Conservation (phyloP, 2,888 invertebrate species). For the Sympetrum striolatum region DNA sequence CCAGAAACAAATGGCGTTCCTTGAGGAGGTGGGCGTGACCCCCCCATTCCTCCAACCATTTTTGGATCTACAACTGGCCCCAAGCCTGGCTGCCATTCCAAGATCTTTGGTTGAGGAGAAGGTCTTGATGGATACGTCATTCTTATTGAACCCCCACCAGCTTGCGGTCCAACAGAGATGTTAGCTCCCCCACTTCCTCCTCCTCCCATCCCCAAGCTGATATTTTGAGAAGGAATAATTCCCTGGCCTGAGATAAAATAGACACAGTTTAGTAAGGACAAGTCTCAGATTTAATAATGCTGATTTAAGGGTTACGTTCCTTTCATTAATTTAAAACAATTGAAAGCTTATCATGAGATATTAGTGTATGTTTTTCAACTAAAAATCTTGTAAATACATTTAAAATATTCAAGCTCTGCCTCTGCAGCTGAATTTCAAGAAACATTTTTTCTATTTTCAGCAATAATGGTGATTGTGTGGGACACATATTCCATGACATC, state of each 20-base stretch:
- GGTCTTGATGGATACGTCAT: slow-evolving; percentile 48
- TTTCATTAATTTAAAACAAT: too few relatives aligned
- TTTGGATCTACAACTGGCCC: slow-evolving; percentile 48
- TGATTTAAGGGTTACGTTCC: background rate
- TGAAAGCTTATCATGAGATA: too few relatives aligned
- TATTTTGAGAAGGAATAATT: slow-evolving; percentile 51
- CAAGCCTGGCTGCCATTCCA: slow-evolving; percentile 49
- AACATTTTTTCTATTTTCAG: too few relatives aligned
- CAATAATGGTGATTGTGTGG: too few relatives aligned
- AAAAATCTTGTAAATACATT: too few relatives aligned
- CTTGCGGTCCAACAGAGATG: background rate
- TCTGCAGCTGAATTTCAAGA: too few relatives aligned
- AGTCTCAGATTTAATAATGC: too few relatives aligned
- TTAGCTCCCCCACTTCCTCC: background rate
- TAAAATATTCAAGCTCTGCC: too few relatives aligned
- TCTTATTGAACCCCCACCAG: slow-evolving; percentile 46
- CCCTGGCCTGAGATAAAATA: slow-evolving; percentile 53
- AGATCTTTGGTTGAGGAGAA: slow-evolving; percentile 45
- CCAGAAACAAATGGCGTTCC: slow-evolving; percentile 48
- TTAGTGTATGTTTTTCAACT: too few relatives aligned
- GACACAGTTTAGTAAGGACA: background rate
- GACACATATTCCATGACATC: too few relatives aligned
- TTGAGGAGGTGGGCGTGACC: slow-evolving; percentile 47
- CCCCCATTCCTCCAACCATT: slow-evolving; percentile 44
- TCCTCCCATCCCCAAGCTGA: background rate